These are phyloP conservation scores for Polyommatus icarus DNA, from an alignment of 2,888 invertebrate species.

Conservation along the genomic window DNA sequence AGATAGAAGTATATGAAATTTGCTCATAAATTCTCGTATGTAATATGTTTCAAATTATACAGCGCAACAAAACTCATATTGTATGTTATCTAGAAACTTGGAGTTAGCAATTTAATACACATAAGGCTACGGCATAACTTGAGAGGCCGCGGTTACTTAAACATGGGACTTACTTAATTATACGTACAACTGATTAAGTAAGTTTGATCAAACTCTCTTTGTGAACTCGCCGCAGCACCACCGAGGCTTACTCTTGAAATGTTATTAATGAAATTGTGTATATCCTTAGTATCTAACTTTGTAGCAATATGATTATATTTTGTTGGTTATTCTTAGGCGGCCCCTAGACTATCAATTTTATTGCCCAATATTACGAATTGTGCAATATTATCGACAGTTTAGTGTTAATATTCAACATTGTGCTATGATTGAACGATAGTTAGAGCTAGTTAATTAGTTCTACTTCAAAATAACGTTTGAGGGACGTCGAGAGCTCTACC, in stretches of 20 bases:
- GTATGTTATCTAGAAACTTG: constrained; percentile 23
- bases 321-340: neutral
- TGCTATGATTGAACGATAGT: no score
- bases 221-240: constrained; percentile 40
- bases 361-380: no score
- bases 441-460: no score
- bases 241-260: constrained; percentile 41
- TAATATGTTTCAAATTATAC: neutral
- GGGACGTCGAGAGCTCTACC: no score
- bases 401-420: no score
- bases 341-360: no score
- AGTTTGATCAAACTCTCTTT: constrained; percentile 56
- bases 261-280: constrained; percentile 25
- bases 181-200: constrained; percentile 56
- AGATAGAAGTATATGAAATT: no score
- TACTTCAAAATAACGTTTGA: no score
- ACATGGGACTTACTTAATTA: constrained; percentile 53
- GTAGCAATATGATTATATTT: neutral
- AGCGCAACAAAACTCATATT: neutral
- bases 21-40: neutral
- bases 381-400: no score
- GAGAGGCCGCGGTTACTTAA: constrained; percentile 45
- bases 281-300: neutral
- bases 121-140: constrained; percentile 37
- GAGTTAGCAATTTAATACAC: constrained; percentile 33